Evolutionary conservation across 2,113 vertebrate species (phyloP), one percentile per base, ranked within the genome.

Genomic region (Bubo scandiacus): DNA sequence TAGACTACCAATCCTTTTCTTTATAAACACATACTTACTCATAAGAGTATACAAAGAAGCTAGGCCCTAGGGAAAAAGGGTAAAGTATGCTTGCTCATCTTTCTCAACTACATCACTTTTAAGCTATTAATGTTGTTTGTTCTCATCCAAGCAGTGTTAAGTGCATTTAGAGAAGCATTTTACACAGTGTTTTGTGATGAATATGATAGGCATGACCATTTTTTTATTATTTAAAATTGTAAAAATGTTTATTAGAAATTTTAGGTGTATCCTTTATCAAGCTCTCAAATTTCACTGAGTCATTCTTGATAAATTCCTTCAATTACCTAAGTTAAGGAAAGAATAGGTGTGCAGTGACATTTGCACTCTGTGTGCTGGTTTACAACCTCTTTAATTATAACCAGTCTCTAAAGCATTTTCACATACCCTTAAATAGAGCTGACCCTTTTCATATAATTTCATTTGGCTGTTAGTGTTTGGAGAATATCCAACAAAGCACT

Each of bases 401-500:
- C 40, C 15, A 36, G 72, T 96, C 96, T 97, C 97, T 86, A 96
- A 97, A 98, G 97, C 92, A 97, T 96, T 98, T 97, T 95, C 96
- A 79, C 21, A 77, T 94, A 95, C 90, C 83, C 90, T 98, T 98
- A 98, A 98, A 98, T 96, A 97, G 87, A 93, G 89, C 94, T 97
- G 96, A 98, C 97, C 98, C 98, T 98, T 98, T 98, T 95, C 96
- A 96, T 98, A 97, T 98, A 97, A 98, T 98, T 99, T 98, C 98
- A 98, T 98, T 98, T 97, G 93, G 91, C 96, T 98, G 96, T 98
- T 98, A 98, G 97, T 96, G 86, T 97, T 98, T 99, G 99, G 98
- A 99, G 96, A 95, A 94, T 86, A 89, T 99, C 98, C 98, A 99
- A 96, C 88, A 98, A 98, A 98, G 98, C 98, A 98, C 98, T 99